phyloP scores from a whole-genome alignment of 2,113 vertebrate genomes.

The Xenopus tropicalis region DNA sequence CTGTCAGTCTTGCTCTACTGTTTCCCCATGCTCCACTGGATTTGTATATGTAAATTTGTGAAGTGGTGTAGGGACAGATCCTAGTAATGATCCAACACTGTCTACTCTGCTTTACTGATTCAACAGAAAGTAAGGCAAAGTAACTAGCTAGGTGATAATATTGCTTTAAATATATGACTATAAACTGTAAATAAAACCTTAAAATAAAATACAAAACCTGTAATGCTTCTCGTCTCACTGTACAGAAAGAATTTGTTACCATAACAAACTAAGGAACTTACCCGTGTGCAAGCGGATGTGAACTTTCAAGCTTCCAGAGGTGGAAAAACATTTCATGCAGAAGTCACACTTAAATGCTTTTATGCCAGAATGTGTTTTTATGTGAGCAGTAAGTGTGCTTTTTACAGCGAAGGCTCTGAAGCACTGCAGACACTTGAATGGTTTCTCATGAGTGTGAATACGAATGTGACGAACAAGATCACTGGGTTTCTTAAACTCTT shows the following conservation, averaged over 20 bases:
- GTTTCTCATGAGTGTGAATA: conserved; percentile 97
- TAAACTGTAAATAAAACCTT: too few species aligned
- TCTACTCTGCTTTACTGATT: too few species aligned
- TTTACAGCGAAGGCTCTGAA: conserved; percentile 96
- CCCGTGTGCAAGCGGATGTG: conserved; percentile 97
- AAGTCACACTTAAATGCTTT: conserved; percentile 95
- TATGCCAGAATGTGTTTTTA: conserved; percentile 95
- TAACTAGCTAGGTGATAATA: too few species aligned
- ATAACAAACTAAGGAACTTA: conserved; percentile 55
- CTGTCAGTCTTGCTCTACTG: too few species aligned
- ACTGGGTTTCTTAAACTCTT: conserved; percentile 97
- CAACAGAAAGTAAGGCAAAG: too few species aligned
- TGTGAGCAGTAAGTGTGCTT: conserved; percentile 95
- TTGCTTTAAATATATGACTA: too few species aligned
- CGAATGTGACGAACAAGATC: conserved; percentile 96
- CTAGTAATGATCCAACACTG: too few species aligned
- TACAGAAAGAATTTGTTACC: not conserved
- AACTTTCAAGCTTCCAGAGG: conserved; percentile 97
- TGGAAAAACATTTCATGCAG: conserved; percentile 97
- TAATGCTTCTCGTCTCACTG: too few species aligned
- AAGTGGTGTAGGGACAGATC: too few species aligned
- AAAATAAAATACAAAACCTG: too few species aligned
- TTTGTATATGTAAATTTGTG: too few species aligned
- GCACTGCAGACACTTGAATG: conserved; percentile 97
- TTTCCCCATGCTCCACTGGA: too few species aligned